Conservation (phyloP, 1,140 invertebrate genomes). For the Bombus pascuorum region DNA sequence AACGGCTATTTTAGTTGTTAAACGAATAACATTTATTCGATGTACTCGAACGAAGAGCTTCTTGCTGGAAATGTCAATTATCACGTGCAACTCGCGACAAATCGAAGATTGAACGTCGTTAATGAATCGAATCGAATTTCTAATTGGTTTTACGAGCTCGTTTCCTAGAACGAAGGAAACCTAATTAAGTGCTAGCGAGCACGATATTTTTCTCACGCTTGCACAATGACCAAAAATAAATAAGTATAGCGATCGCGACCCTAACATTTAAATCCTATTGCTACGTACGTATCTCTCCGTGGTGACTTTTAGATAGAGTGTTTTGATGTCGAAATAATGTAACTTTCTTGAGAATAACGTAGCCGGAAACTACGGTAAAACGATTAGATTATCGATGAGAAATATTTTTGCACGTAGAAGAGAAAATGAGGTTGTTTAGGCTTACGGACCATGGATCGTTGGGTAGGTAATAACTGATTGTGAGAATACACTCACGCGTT, state of each 20-base stretch:
- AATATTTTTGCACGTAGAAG: not conserved
- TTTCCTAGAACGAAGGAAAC: not conserved
- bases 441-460: not conserved
- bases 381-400: not conserved
- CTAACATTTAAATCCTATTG: not conserved
- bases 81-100: not conserved
- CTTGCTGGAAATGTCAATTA: not conserved
- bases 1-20: too few species aligned
- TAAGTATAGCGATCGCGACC: not conserved
- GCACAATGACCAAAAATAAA: not conserved
- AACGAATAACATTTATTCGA: too few species aligned
- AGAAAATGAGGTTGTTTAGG: constrained; percentile 3
- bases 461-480: constrained; percentile 16
- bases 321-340: not conserved
- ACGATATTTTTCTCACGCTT: not conserved
- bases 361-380: too few species aligned
- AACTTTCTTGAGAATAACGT: not conserved
- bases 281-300: not conserved
- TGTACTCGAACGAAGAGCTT: too few species aligned
- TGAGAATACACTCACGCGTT: constrained; percentile 12
- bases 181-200: rapidly evolving
- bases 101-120: not conserved
- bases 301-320: too few species aligned
- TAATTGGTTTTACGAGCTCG: not conserved
- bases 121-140: not conserved